Evolutionary conservation across 2,113 vertebrate species (phyloP).

Genomic region (Merops nubicus): DNA sequence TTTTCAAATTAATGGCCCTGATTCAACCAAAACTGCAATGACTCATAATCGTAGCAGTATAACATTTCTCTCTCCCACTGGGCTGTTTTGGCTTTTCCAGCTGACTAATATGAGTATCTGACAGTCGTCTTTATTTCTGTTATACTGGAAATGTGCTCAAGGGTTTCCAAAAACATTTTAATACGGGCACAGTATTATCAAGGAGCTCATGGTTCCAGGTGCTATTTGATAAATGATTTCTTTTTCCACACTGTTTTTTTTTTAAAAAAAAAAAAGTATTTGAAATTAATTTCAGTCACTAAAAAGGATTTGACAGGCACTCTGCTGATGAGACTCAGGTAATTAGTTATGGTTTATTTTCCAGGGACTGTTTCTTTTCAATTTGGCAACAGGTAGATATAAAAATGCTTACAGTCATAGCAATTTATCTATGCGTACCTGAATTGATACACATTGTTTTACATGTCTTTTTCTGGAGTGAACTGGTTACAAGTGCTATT

Average conservation of each 20-base stretch:
- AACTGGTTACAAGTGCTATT: neutral
- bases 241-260: neutral
- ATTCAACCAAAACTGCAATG: constrained; percentile 60
- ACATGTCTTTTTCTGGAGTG: neutral
- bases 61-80: constrained; percentile 37
- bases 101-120: constrained; percentile 47
- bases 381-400: neutral
- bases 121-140: constrained; percentile 34
- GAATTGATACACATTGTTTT: neutral
- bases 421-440: neutral
- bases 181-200: neutral
- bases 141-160: constrained; percentile 37
- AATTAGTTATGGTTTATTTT: neutral
- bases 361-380: neutral
- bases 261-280: neutral
- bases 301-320: neutral
- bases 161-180: constrained; percentile 41
- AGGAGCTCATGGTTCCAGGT: neutral
- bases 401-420: neutral
- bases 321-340: neutral
- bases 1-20: constrained; percentile 23
- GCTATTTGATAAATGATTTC: neutral
- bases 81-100: constrained; percentile 32
- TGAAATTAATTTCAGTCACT: constrained; percentile 6
- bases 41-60: constrained; percentile 50